A percentile compares a stretch with the other conserved stretches of the same genome.
Conservation (phyloP, 2,888 invertebrate species). For the Endotricha flammealis region DNA sequence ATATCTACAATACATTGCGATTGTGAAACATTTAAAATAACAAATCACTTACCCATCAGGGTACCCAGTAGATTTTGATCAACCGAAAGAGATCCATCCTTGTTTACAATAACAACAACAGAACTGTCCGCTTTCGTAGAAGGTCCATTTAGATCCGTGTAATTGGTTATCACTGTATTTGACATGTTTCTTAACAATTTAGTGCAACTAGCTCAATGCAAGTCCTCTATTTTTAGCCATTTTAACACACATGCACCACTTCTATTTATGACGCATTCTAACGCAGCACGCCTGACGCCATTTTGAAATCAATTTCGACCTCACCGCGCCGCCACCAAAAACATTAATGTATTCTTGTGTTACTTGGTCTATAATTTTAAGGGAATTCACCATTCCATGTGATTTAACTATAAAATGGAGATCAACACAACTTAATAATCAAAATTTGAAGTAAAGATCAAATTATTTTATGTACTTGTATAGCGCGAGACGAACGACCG, state of each 20-base stretch:
- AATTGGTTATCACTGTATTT: conserved; percentile 75
- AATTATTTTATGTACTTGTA: too few relatives aligned
- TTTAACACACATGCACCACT: conserved; percentile 55
- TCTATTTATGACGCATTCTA: conserved; percentile 65
- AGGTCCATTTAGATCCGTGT: conserved; percentile 73
- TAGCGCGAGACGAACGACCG: too few relatives aligned
- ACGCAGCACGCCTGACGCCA: conserved; percentile 64
- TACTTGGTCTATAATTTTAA: background rate
- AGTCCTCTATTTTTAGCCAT: conserved; percentile 66
- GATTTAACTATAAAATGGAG: background rate
- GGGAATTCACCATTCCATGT: background rate
- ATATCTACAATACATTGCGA: too few relatives aligned
- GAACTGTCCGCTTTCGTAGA: conserved; percentile 81
- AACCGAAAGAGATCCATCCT: conserved; percentile 90
- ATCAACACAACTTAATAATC: too few relatives aligned
- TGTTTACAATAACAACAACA: conserved; percentile 90
- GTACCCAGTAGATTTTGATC: conserved; percentile 89
- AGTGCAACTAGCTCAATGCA: conserved; percentile 48
- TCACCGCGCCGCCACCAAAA: conserved; percentile 12
- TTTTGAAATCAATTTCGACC: conserved; percentile 51
- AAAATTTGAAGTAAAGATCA: too few relatives aligned
- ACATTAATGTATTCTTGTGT: background rate
- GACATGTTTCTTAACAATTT: conserved; percentile 66
- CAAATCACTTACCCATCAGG: conserved; percentile 81
- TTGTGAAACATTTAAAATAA: too few relatives aligned